Evolutionary conservation across 2,113 vertebrate genomes (phyloP).

Genomic region (Pristiophorus japonicus): DNA sequence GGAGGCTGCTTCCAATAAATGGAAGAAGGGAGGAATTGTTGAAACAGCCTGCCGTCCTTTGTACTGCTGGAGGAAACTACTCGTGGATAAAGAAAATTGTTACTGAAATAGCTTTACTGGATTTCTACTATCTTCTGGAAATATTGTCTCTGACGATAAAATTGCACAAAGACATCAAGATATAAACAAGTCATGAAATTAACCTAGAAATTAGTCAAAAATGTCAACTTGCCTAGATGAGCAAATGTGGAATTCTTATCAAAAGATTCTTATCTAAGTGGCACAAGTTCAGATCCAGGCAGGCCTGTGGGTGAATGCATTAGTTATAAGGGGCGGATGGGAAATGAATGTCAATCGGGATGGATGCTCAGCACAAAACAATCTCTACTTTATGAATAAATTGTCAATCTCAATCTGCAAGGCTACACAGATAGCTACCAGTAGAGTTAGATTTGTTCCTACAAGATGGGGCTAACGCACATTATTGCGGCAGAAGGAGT

Average conservation of each 20-base stretch:
- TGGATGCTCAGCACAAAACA: background rate
- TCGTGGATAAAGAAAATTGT: background rate
- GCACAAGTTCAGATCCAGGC: background rate
- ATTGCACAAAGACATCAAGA: background rate
- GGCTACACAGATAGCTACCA: background rate
- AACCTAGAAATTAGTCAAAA: background rate
- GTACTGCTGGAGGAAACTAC: background rate
- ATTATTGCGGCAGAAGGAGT: background rate
- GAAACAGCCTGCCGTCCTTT: background rate
- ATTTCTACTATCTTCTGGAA: conserved; percentile 2
- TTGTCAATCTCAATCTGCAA: background rate
- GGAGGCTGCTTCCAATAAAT: background rate
- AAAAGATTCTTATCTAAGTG: background rate
- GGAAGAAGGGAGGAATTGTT: background rate
- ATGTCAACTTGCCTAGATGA: background rate
- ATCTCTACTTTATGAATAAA: background rate
- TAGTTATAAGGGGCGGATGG: background rate
- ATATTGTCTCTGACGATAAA: background rate
- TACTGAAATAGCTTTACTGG: background rate
- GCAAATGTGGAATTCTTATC: background rate
- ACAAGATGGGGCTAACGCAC: background rate
- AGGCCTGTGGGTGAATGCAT: background rate
- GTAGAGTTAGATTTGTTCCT: background rate
- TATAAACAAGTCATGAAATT: background rate
- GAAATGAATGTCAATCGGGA: background rate